Evolutionary conservation across 2,113 vertebrate genomes (phyloP).

Genomic region (Pterocles burchelli): DNA sequence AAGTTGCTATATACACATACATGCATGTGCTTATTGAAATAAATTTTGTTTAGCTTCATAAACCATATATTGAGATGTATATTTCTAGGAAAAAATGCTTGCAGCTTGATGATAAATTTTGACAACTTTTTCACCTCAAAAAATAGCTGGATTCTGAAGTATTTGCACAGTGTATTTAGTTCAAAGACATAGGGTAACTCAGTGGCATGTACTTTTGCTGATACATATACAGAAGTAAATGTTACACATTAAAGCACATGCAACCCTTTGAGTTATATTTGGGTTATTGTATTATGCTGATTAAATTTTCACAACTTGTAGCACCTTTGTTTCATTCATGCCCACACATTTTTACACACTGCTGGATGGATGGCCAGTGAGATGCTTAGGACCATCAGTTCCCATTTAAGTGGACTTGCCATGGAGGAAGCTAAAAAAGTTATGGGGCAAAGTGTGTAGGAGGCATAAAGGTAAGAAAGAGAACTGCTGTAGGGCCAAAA

Average conservation of each 20-base stretch:
- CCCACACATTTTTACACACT: neutral
- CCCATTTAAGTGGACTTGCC: neutral
- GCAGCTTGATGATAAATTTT: neutral
- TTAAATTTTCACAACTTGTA: neutral
- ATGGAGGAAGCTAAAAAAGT: neutral
- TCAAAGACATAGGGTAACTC: neutral
- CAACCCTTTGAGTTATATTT: neutral
- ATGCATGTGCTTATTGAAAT: neutral
- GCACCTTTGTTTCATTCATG: neutral
- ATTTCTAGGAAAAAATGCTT: neutral
- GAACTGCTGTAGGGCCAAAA: neutral
- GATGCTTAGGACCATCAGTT: neutral
- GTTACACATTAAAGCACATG: neutral
- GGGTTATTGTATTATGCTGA: neutral
- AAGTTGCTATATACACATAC: neutral
- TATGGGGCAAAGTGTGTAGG: neutral
- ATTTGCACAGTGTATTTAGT: neutral
- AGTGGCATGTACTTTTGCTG: neutral
- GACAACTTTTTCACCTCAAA: neutral
- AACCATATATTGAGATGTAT: rapidly evolving
- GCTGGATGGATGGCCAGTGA: neutral
- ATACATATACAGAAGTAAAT: neutral
- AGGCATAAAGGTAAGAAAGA: slow-evolving; percentile 13
- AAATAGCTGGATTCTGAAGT: neutral
- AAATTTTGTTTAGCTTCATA: neutral